These are phyloP conservation scores for Xiphias gladius DNA, from an alignment of 2,113 vertebrate genomes.

Conservation along the genomic window DNA sequence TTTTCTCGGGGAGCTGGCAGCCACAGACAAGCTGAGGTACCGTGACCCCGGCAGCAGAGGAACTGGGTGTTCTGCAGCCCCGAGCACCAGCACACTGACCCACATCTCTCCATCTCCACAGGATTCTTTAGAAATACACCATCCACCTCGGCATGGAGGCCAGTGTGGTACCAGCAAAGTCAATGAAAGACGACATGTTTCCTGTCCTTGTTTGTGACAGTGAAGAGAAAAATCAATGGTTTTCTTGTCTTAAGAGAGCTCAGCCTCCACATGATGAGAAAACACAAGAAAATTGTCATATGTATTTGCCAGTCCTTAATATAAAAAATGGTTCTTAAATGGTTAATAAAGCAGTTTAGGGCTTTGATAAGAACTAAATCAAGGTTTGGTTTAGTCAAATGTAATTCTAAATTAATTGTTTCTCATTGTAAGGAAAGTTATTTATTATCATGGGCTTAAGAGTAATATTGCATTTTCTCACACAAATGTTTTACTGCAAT, in stretches of 20 bases:
- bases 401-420: background rate
- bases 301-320: background rate
- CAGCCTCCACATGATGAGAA: background rate
- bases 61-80: constrained; percentile 80
- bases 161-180: constrained; percentile 21
- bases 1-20: constrained; percentile 42
- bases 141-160: constrained; percentile 24
- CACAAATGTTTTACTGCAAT: background rate
- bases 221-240: background rate
- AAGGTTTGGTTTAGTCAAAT: background rate
- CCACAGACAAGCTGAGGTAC: constrained; percentile 33
- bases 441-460: background rate
- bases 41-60: constrained; percentile 51
- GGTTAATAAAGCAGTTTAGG: background rate
- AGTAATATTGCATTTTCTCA: background rate
- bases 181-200: constrained; percentile 8
- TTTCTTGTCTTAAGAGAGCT: background rate
- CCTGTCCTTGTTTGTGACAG: background rate
- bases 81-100: constrained; percentile 80
- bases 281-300: background rate
- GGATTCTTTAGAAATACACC: constrained; percentile 54
- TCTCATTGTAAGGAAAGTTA: background rate
- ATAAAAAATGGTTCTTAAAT: background rate
- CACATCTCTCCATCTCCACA: constrained; percentile 65
- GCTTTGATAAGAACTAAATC: background rate